Evolutionary conservation across 1,140 invertebrate genomes (phyloP).

Genomic region (Lasioglossum baleicum): DNA sequence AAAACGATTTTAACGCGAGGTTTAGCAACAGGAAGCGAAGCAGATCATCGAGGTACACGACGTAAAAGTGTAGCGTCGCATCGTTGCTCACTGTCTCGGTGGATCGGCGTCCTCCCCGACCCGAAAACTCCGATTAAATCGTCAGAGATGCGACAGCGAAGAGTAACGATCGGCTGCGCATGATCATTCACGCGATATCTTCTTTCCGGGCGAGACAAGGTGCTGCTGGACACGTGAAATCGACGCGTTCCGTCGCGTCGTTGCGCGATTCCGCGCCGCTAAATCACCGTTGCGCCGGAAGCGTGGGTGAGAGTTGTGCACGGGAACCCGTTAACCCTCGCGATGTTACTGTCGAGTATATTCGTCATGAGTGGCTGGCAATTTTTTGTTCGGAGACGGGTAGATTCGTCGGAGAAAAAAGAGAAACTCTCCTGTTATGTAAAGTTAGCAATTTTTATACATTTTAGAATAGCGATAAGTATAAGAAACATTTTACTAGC

Average conservation of each 20-base stretch:
- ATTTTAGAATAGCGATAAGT: too few species aligned
- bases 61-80: not conserved
- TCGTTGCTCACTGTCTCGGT: not conserved
- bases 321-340: slow-evolving; percentile 54
- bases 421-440: too few species aligned
- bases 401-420: too few species aligned
- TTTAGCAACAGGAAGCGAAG: too few species aligned
- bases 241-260: slow-evolving; percentile 19
- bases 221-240: slow-evolving; percentile 40
- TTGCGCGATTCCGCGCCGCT: slow-evolving; percentile 9
- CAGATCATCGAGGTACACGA: not conserved
- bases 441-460: too few species aligned
- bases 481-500: too few species aligned
- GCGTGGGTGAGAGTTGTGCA: slow-evolving; percentile 37
- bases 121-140: slow-evolving; percentile 8
- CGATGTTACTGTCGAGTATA: not conserved
- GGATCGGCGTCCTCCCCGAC: not conserved
- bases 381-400: too few species aligned
- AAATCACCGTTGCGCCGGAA: slow-evolving; percentile 39
- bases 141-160: not conserved
- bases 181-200: slow-evolving; percentile 20
- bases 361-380: too few species aligned
- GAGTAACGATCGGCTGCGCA: slow-evolving; percentile 10
- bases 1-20: too few species aligned
- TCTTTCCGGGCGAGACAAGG: slow-evolving; percentile 25